phyloP scores from a whole-genome alignment of 2,113 vertebrate genomes.

The Grammomys dolichurus region DNA sequence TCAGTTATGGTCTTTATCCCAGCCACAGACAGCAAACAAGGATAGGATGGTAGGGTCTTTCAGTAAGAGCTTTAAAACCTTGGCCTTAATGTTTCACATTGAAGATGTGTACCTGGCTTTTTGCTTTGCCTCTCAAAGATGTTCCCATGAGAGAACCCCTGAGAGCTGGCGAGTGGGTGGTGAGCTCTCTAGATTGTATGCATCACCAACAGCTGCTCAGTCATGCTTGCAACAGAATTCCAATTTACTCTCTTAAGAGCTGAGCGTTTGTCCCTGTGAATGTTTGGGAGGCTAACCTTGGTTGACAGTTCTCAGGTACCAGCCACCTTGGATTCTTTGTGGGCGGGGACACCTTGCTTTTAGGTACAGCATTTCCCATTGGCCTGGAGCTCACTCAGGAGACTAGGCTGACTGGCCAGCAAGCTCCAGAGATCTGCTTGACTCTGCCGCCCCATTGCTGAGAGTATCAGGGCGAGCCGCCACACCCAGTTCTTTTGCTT shows the following conservation, averaged over 20 bases:
- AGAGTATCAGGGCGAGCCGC: background rate
- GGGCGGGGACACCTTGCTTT: background rate
- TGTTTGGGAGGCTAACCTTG: background rate
- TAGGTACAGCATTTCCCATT: background rate
- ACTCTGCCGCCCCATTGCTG: background rate
- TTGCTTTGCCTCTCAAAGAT: background rate
- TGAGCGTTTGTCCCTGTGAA: background rate
- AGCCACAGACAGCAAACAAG: background rate
- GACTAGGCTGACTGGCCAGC: background rate
- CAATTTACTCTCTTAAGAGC: background rate
- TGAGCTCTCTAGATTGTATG: background rate
- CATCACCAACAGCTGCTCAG: background rate
- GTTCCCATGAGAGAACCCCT: background rate
- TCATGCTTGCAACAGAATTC: background rate
- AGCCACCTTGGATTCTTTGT: background rate
- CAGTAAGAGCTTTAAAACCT: background rate
- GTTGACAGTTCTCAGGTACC: background rate
- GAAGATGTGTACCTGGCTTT: background rate
- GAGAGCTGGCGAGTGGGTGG: background rate
- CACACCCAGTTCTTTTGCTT: too few relatives aligned
- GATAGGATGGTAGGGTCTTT: background rate
- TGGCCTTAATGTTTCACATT: background rate
- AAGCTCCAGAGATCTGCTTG: background rate
- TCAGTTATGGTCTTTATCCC: too few relatives aligned
- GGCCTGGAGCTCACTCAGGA: background rate